Evolutionary conservation across 2,797 vertebrate species (phyloP), one percentile per base, ranked within the genome.

Genomic region (Muraenolepis orangiensis): DNA sequence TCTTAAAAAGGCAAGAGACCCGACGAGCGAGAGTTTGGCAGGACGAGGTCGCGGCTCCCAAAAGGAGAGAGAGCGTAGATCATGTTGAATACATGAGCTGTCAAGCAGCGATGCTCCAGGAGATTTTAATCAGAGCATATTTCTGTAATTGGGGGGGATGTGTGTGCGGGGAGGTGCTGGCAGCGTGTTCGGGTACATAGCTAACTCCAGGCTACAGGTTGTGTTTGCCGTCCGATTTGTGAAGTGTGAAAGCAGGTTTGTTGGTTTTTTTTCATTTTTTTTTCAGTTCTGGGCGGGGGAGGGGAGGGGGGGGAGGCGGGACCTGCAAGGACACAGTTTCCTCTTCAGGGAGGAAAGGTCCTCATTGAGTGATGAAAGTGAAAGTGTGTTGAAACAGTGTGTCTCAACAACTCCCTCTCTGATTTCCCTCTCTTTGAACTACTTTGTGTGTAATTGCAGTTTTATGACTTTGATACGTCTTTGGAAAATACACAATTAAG

Each of bases 61-160:
- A n/a, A n/a, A n/a, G n/a, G n/a, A n/a, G 69, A 46, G 32, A 36
- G 66, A 72, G 38, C 12, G 46, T 74, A 79, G 81, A 85, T 66
- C 26, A 69, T 40, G 78, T 88, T 36, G 14, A 67, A 84, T 91
- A 80, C 69, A 79, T 34, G 46, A 85, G 80, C 79, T 79, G 87
- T 88, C 83, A 84, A 74, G 51, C 71, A 18, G 32, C 18, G 76
- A 32, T 68, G 72, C 66, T 85, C 67, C 73, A 72, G 72, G 74
- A 76, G 76, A 73, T 57, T 71, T 77, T 89, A 87, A 88, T 91
- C 77, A 81, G 20, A 46, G 75, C 78, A 40, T 89, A 84, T 90
- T 84, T 87, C 80, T 69, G 64, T 64, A 78, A 71, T 79, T 92
- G 90, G 92, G 81, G 72, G 64, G 76, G 66, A 29, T 66, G 73